Evolutionary conservation across 2,888 invertebrate species (phyloP).

Genomic region (Drosophila atroscutellata): DNA sequence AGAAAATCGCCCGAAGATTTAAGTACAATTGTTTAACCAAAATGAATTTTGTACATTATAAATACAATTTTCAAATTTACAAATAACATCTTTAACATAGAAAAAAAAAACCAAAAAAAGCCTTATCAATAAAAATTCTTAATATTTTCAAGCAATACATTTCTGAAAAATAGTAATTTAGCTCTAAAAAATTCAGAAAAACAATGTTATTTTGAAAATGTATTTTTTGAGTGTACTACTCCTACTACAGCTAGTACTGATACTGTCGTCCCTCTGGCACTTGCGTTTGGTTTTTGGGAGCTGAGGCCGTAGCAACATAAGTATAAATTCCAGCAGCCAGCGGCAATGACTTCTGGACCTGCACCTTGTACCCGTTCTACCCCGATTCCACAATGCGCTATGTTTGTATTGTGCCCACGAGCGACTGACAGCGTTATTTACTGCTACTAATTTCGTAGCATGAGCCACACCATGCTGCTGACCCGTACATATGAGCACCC

Average conservation of each 20-base stretch:
- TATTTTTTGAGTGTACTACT: neutral
- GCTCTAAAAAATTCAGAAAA: neutral
- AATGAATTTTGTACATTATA: neutral
- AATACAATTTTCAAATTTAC: neutral
- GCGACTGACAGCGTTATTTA: constrained; percentile 65
- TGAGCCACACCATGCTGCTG: constrained; percentile 34
- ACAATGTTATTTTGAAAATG: neutral
- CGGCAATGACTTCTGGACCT: constrained; percentile 64
- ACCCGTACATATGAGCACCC: constrained; percentile 25
- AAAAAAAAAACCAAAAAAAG: neutral
- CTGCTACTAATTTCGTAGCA: constrained; percentile 57
- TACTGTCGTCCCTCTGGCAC: constrained; percentile 14
- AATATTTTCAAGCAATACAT: neutral
- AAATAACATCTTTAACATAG: neutral
- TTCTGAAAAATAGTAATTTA: neutral
- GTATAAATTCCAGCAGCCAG: constrained; percentile 63
- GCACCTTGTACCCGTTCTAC: neutral
- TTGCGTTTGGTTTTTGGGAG: constrained; percentile 4
- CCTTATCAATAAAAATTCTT: neutral
- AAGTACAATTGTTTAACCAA: neutral
- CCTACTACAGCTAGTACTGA: neutral
- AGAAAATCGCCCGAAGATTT: neutral
- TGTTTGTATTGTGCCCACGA: constrained; percentile 35
- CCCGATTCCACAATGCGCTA: neutral
- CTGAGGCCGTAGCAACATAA: constrained; percentile 38